Conservation (phyloP, 2,888 invertebrate genomes). For the Amorpha juglandis region DNA sequence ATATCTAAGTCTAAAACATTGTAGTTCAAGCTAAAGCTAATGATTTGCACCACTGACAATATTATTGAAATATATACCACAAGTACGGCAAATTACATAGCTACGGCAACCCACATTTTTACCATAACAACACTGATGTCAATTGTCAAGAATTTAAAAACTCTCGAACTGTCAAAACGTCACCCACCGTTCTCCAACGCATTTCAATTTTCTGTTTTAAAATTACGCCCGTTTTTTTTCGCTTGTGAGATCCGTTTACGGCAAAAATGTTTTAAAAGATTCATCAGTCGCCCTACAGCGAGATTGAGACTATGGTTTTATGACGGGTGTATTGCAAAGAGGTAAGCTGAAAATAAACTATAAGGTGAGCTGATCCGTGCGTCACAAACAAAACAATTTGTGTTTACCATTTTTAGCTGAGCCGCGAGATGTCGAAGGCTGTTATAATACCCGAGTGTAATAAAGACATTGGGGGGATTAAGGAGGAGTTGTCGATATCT, state of each 20-base stretch:
- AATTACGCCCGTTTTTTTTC: slow-evolving; percentile 49
- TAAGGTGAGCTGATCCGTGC: slow-evolving; percentile 55
- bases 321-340: slow-evolving; percentile 56
- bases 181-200: slow-evolving; percentile 56
- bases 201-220: slow-evolving; percentile 62
- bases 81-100: no score
- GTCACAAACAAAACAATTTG: slow-evolving; percentile 77
- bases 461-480: slow-evolving; percentile 68
- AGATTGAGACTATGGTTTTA: slow-evolving; percentile 64
- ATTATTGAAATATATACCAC: no score
- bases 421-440: slow-evolving; percentile 73
- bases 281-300: slow-evolving; percentile 33
- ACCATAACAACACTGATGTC: no score
- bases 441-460: slow-evolving; percentile 71
- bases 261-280: slow-evolving; percentile 8
- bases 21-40: no score
- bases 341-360: slow-evolving; percentile 75
- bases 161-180: slow-evolving; percentile 49
- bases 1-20: no score
- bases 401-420: slow-evolving; percentile 69
- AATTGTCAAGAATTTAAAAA: slow-evolving; percentile 24
- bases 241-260: not conserved
- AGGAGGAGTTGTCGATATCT: slow-evolving; percentile 69
- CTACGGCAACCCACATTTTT: no score
- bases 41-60: no score